phyloP scores from a whole-genome alignment of 2,888 invertebrate species.

The Rhingia rostrata region DNA sequence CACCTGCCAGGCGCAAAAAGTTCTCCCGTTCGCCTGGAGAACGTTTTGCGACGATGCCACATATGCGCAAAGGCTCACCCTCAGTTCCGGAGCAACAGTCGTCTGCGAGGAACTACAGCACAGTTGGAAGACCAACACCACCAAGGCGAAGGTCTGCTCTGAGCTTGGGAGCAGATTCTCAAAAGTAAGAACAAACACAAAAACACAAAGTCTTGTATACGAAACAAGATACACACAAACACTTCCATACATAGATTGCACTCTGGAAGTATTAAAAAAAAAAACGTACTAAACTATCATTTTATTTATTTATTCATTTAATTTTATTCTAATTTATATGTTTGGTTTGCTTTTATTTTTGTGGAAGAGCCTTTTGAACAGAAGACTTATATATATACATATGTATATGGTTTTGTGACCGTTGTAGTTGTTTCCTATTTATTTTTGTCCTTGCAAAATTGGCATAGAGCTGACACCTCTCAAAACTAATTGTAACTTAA shows the following conservation, averaged over 20 bases:
- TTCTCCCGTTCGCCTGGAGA: conserved; percentile 85
- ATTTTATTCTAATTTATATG: conserved; percentile 48
- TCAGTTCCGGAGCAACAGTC: conserved; percentile 85
- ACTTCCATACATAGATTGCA: conserved; percentile 58
- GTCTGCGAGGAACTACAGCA: conserved; percentile 86
- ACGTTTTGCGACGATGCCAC: conserved; percentile 89
- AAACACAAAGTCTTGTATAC: conserved; percentile 55
- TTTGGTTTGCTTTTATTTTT: conserved; percentile 68
- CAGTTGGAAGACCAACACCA: conserved; percentile 83
- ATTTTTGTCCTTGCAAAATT: conserved; percentile 25
- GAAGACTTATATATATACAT: conserved; percentile 29
- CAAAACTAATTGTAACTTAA: conserved; percentile 51
- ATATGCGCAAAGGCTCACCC: conserved; percentile 81
- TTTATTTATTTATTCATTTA: conserved; percentile 34
- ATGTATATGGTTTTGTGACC: conserved; percentile 28
- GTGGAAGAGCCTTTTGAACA: conserved; percentile 48
- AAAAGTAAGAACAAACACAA: conserved; percentile 77
- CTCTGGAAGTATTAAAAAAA: conserved; percentile 37
- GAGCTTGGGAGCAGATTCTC: conserved; percentile 83
- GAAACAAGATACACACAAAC: conserved; percentile 48
- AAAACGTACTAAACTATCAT: conserved; percentile 28
- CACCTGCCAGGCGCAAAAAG: conserved; percentile 85
- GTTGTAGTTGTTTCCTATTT: conserved; percentile 53
- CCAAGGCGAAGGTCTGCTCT: conserved; percentile 86
- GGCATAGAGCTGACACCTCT: conserved; percentile 29